Conservation (phyloP, 2,113 vertebrate species). For the Odocoileus hemionus region DNA sequence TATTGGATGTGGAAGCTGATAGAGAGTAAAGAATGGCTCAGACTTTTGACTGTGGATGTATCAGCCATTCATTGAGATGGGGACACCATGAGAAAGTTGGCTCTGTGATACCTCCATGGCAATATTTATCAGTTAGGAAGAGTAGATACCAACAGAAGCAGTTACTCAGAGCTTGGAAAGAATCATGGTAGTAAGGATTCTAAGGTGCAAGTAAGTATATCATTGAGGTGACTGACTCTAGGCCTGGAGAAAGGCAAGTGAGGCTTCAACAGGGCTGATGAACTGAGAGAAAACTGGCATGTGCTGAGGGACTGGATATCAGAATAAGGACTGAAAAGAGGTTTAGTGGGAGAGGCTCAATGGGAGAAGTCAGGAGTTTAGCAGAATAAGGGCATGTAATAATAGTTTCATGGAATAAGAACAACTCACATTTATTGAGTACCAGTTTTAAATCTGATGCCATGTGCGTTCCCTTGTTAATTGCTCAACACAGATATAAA, state of each 20-base stretch:
- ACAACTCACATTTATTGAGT: not conserved
- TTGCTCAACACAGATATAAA: not conserved
- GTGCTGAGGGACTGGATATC: not conserved
- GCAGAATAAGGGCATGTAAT: not conserved
- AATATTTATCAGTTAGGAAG: not conserved
- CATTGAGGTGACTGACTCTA: not conserved
- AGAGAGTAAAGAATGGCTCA: not conserved
- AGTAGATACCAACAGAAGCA: not conserved
- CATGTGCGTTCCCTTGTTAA: not conserved
- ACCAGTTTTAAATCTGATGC: not conserved
- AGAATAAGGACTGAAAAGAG: not conserved
- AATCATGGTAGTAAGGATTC: not conserved
- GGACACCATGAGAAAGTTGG: not conserved
- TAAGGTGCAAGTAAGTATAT: not conserved
- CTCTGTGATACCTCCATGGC: not conserved
- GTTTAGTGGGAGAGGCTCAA: not conserved
- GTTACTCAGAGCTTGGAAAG: not conserved
- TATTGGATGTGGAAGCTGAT: not conserved
- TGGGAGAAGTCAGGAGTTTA: not conserved
- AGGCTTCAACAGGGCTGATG: not conserved
- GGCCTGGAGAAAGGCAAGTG: not conserved
- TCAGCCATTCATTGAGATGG: not conserved
- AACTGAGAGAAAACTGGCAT: not conserved
- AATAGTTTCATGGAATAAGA: not conserved
- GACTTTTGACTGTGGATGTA: not conserved